Conservation (phyloP, 2,888 invertebrate genomes). For the Glomeris marginata region DNA sequence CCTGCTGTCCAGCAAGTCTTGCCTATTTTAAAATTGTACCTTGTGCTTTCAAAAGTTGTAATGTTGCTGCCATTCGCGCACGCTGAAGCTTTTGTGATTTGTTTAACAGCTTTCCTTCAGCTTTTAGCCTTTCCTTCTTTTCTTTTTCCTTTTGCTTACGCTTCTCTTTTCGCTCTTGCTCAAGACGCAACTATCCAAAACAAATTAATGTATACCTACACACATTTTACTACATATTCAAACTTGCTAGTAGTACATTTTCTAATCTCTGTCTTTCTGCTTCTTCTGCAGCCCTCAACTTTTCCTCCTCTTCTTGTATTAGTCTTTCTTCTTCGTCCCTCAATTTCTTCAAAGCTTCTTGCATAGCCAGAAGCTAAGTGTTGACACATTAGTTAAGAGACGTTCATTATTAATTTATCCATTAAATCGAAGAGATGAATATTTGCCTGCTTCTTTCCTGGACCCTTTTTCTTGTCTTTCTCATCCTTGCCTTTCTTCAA, state of each 20-base stretch:
- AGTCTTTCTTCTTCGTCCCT: slow-evolving; percentile 44
- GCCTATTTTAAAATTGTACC: slow-evolving; percentile 34
- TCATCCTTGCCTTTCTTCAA: slow-evolving; percentile 26
- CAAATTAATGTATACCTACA: slow-evolving; percentile 7
- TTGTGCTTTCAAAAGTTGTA: slow-evolving; percentile 77
- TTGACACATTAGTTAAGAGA: not conserved
- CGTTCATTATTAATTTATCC: too few species aligned
- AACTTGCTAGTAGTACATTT: slow-evolving; percentile 33
- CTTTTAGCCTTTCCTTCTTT: slow-evolving; percentile 31
- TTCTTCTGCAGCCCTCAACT: slow-evolving; percentile 22
- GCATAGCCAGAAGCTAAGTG: slow-evolving; percentile 65
- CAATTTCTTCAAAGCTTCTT: slow-evolving; percentile 50
- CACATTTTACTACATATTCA: slow-evolving; percentile 5
- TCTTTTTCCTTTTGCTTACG: slow-evolving; percentile 35
- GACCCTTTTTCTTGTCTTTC: slow-evolving; percentile 40
- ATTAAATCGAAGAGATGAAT: not conserved
- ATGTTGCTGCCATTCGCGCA: slow-evolving; percentile 70
- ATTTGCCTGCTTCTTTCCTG: slow-evolving; percentile 51
- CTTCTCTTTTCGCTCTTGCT: slow-evolving; percentile 30
- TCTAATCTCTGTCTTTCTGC: slow-evolving; percentile 41
- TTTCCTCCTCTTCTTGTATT: slow-evolving; percentile 46
- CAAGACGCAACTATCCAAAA: slow-evolving; percentile 24
- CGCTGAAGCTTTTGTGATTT: slow-evolving; percentile 27
- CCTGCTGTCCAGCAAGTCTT: too few species aligned
- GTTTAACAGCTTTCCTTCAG: slow-evolving; percentile 37